Evolutionary conservation across 23 tunicate species (phyloP), one percentile per base, ranked within the genome.

Genomic region (Trididemnum clinides): DNA sequence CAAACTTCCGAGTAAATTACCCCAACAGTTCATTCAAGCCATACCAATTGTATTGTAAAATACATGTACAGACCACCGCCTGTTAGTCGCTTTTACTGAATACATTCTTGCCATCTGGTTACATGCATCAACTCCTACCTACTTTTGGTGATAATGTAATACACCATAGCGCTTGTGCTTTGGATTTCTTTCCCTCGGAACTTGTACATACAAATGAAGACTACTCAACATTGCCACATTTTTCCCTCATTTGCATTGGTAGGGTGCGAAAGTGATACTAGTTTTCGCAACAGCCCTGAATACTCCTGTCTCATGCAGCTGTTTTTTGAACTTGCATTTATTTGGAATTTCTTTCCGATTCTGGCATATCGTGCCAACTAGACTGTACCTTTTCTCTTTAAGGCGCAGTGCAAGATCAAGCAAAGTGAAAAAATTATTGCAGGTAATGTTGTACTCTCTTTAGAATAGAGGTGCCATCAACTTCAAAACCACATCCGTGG

Each of bases 81-180:
- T n/a, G n/a, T 28, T 39, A 22, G 58, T 28, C 25, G 81, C 57
- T 38, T 74, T 39, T 39, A 74, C 57, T 3, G 28, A 74, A 30
- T 74, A 74, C 22, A 74, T 38, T 28, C 81, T 39, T 74, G 58
- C 57, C 25, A 36, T 74, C 25, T 74, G 58, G 59, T 74, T 58
- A 39, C 5, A 74, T 10, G 38, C 81, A 28, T 39, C 81, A 23
- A 74, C 81, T 74, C 58, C 81, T 22, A 38, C 81, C 25, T 37
- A 36, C 15, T 57, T 39, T 30, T 36, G 6, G 34, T 74, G 37
- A 39, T 74, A 74, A 49, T 49, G 25, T 15, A 37, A 22, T 74
- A 74, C 34, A 36, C 28, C 7, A 58, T 74, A 7, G 15, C 27
- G 58, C 25, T 74, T 74, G 35, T 2, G 33, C 18, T 49, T 49